A percentile compares a stretch with the other conserved stretches of the same genome.
These are phyloP conservation scores for Poliocrania exsul DNA, from an alignment of 2,797 vertebrate species.

Conservation along the genomic window DNA sequence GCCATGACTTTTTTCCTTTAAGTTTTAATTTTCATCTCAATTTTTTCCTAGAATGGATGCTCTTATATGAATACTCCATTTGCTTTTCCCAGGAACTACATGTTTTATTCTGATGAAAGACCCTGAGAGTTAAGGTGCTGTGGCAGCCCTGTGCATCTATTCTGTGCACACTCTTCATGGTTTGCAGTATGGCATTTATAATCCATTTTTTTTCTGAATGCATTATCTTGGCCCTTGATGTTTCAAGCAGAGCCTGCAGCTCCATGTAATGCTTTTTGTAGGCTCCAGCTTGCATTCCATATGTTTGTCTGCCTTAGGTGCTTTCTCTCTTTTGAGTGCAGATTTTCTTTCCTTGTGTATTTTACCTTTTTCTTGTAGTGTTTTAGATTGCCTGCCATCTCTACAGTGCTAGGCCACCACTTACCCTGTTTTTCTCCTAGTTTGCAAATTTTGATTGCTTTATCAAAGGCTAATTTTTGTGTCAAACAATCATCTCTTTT, in stretches of 20 bases:
- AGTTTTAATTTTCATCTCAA: neutral
- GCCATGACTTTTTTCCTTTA: neutral
- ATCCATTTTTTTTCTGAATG: neutral
- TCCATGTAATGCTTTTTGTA: constrained; percentile 28
- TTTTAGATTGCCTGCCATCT: neutral
- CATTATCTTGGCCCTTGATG: constrained; percentile 12
- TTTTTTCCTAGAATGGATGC: neutral
- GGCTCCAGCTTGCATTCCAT: constrained; percentile 24
- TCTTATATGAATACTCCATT: neutral
- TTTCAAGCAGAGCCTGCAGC: constrained; percentile 22
- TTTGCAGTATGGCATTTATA: neutral
- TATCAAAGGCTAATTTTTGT: neutral
- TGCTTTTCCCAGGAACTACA: neutral
- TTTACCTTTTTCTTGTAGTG: neutral
- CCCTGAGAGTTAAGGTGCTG: neutral
- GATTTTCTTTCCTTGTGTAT: neutral
- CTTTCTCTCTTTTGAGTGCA: neutral
- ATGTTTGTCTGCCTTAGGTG: constrained; percentile 23
- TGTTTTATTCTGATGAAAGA: neutral
- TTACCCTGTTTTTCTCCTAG: neutral
- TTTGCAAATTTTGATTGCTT: neutral
- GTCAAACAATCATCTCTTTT: neutral
- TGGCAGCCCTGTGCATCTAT: neutral
- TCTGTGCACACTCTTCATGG: neutral
- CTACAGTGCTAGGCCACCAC: neutral